phyloP scores from a whole-genome alignment of 2,113 vertebrate species.

The Puffinus mauretanicus region DNA sequence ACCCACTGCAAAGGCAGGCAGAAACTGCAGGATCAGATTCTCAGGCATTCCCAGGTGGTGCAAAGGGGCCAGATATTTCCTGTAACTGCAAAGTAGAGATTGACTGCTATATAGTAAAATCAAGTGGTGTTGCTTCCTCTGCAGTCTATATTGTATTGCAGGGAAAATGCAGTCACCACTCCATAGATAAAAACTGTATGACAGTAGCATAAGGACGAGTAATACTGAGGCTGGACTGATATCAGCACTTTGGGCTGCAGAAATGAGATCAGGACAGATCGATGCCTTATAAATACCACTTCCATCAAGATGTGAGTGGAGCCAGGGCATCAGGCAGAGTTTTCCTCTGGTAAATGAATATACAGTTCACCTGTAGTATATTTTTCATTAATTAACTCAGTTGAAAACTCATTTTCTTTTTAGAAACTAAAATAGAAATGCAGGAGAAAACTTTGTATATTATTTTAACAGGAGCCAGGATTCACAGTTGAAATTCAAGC shows the following conservation, averaged over 20 bases:
- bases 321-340: background rate
- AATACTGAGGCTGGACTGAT: background rate
- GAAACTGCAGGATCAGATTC: background rate
- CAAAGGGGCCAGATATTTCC: background rate
- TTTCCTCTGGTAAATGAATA: background rate
- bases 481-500: background rate
- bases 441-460: background rate
- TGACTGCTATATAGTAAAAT: background rate
- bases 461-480: background rate
- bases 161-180: background rate
- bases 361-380: background rate
- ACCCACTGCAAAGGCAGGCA: background rate
- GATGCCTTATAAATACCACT: background rate
- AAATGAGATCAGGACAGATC: background rate
- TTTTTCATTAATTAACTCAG: background rate
- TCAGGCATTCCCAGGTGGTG: background rate
- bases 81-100: background rate
- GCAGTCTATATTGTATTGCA: background rate
- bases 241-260: background rate
- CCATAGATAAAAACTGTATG: background rate
- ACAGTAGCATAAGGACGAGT: background rate
- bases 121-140: background rate
- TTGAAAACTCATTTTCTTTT: background rate
- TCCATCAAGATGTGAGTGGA: background rate
- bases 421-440: background rate